Evolutionary conservation across 2,888 invertebrate genomes (phyloP).

Genomic region (Quadroppia sp.): DNA sequence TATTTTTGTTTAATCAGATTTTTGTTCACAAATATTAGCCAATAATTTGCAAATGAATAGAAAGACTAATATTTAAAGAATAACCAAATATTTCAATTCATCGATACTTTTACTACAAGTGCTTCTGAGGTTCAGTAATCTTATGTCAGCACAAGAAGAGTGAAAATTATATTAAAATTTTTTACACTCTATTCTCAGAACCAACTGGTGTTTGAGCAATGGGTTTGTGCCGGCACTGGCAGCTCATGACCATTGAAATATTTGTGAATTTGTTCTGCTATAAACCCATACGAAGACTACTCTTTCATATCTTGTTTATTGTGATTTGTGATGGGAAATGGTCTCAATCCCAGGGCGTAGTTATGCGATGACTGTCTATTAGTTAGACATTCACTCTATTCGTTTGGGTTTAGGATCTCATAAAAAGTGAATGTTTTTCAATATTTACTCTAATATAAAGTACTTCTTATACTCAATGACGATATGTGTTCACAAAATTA

Average conservation of each 20-base stretch:
- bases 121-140: too few relatives aligned
- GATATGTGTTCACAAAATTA: background rate
- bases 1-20: background rate
- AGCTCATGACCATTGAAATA: background rate
- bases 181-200: too few relatives aligned
- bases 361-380: slow-evolving; percentile 16
- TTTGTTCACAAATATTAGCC: background rate
- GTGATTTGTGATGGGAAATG: background rate
- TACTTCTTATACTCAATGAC: too few relatives aligned
- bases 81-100: too few relatives aligned
- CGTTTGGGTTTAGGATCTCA: background rate
- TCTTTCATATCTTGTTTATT: background rate
- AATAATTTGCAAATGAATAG: background rate
- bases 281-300: background rate
- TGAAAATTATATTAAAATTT: too few relatives aligned
- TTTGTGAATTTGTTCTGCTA: background rate
- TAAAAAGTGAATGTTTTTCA: background rate
- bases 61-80: background rate
- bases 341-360: slow-evolving; percentile 8
- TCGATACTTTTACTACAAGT: too few relatives aligned
- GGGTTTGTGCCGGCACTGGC: background rate
- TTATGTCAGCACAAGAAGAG: too few relatives aligned
- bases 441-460: too few relatives aligned
- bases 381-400: background rate
- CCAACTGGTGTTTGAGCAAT: too few relatives aligned